Evolutionary conservation across 2,113 vertebrate genomes (phyloP).

Genomic region (Mionectes macconnelli): DNA sequence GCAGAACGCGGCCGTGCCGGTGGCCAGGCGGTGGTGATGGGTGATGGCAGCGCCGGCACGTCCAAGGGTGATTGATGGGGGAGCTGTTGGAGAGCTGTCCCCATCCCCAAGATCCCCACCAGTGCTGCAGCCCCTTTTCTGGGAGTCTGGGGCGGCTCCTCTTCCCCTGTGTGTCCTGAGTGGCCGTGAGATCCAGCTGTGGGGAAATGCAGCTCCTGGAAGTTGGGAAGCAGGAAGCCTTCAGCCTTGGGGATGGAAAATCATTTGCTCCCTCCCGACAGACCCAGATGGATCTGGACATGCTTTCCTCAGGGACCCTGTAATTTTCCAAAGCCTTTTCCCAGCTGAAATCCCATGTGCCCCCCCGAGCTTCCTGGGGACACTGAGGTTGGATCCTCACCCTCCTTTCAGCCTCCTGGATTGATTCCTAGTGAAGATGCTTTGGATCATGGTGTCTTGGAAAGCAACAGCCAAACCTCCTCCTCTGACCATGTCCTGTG

Average conservation of each 20-base stretch:
- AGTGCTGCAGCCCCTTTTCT: fast-evolving
- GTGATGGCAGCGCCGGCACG: neutral
- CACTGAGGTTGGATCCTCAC: fast-evolving
- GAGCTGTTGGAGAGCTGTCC: too few relatives aligned
- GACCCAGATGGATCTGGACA: fast-evolving
- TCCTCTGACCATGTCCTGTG: neutral
- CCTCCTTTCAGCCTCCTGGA: neutral
- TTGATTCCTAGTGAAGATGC: neutral
- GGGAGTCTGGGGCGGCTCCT: neutral
- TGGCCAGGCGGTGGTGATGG: neutral
- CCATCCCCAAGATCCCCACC: neutral
- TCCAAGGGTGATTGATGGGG: fast-evolving
- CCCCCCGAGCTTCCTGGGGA: neutral
- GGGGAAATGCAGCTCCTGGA: neutral
- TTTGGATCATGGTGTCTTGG: neutral
- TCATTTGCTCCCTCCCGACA: neutral
- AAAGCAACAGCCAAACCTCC: neutral
- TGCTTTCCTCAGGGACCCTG: neutral
- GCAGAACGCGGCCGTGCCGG: neutral
- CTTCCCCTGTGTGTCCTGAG: neutral
- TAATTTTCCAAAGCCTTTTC: neutral
- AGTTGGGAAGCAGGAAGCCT: neutral
- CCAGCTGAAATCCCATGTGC: neutral
- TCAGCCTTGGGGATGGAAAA: neutral
- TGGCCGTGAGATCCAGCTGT: fast-evolving